phyloP scores from a whole-genome alignment of 1,140 invertebrate genomes.

The Lepidurus apus region DNA sequence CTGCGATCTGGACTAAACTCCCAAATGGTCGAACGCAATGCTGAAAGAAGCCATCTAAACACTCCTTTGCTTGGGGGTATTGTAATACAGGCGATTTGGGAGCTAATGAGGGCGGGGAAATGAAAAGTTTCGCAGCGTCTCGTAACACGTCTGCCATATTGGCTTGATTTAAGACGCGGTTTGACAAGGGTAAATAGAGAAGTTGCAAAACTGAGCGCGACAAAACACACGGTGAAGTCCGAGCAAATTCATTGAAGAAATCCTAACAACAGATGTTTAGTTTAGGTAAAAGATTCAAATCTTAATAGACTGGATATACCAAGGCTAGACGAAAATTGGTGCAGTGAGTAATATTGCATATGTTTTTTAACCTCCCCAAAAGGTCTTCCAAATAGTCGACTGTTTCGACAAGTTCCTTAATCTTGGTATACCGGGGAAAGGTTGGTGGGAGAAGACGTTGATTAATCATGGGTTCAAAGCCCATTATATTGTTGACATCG shows the following conservation, averaged over 20 bases:
- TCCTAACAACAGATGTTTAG: slow-evolving; percentile 56
- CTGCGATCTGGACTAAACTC: slow-evolving; percentile 80
- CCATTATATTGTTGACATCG: slow-evolving; percentile 50
- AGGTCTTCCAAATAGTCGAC: slow-evolving; percentile 78
- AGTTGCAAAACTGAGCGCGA: slow-evolving; percentile 86
- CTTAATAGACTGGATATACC: slow-evolving; percentile 48
- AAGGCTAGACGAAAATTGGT: slow-evolving; percentile 73
- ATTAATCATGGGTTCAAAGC: slow-evolving; percentile 92
- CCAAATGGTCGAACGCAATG: slow-evolving; percentile 83
- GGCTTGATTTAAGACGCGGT: slow-evolving; percentile 48
- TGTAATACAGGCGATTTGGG: slow-evolving; percentile 38
- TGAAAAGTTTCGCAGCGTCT: slow-evolving; percentile 79
- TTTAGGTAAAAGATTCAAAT: not conserved
- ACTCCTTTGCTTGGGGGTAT: slow-evolving; percentile 63
- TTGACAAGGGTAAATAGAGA: slow-evolving; percentile 59
- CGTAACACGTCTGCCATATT: slow-evolving; percentile 71
- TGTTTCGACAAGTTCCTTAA: slow-evolving; percentile 75
- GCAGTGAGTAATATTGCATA: slow-evolving; percentile 73
- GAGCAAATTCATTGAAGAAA: slow-evolving; percentile 89
- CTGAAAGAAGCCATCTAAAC: slow-evolving; percentile 79
- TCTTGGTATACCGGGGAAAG: slow-evolving; percentile 94
- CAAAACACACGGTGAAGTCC: slow-evolving; percentile 74
- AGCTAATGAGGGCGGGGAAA: slow-evolving; percentile 71
- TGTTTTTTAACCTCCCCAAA: slow-evolving; percentile 68
- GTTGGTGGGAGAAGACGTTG: slow-evolving; percentile 90